Evolutionary conservation across 2,888 invertebrate species (phyloP), one percentile per base, ranked within the genome.

Genomic region (Drosophila demipolita): DNA sequence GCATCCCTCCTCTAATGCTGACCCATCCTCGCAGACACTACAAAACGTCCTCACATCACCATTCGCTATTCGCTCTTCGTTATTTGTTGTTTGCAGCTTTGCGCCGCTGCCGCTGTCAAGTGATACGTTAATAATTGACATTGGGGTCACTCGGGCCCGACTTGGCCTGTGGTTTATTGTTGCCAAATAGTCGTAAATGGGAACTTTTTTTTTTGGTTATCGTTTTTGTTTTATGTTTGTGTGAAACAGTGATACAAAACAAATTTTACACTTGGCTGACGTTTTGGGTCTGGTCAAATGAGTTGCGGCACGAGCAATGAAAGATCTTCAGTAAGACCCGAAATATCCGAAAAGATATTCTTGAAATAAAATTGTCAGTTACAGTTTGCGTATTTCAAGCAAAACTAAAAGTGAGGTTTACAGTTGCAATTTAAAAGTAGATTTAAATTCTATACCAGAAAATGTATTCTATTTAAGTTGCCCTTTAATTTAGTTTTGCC

Each of bases 61-160:
- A 55, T 87, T 80, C 78, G 76, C 85, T 84, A 85, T 89, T 85
- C 85, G 85, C 23, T 26, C 26, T 89, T 80, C 76, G 75, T 82
- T 85, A 87, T 89, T 86, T 86, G 86, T 86, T 88, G 86, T 88
- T 89, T 75, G 78, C 88, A 84, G 79, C 82, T 81, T 75, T 82
- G 74, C 80, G 55, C 33, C 61, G 42, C 50, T 52, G 70, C 53
- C 55, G 70, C 89, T 88, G 90, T 89, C 91, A 91, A 91, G 91
- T 91, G 92, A 91, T 92, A 92, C 91, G 91, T 91, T 91, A 92
- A 91, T 91, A 92, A 91, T 91, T 91, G 91, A 90, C 91, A 89
- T 87, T 87, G 91, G 91, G 91, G 91, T 91, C 91, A 91, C 77
- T 78, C 75, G 75, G 52, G 80, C 80, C 67, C 80, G 75, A 65